These are phyloP conservation scores for Lophura nycthemera DNA, from an alignment of 2,113 vertebrate genomes.

Conservation along the genomic window DNA sequence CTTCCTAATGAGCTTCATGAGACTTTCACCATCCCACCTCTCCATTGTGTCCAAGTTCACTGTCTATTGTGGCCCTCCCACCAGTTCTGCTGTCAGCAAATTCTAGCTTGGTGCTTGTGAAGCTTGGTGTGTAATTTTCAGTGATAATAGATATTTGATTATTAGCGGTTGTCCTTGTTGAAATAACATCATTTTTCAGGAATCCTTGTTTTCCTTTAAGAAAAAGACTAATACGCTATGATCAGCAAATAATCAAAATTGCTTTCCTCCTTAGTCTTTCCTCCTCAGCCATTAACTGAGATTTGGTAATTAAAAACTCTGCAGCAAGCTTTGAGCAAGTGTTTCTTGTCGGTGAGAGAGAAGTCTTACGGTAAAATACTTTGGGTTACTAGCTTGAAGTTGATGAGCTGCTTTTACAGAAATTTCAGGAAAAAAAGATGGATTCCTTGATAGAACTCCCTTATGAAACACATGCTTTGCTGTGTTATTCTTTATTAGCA, in stretches of 20 bases:
- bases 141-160: neutral
- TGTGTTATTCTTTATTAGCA: neutral
- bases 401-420: neutral
- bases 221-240: neutral
- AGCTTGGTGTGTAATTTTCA: neutral
- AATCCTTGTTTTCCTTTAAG: neutral
- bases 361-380: neutral
- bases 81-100: neutral
- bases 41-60: neutral
- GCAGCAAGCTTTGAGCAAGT: neutral
- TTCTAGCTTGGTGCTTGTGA: neutral
- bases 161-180: neutral
- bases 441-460: neutral
- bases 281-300: neutral
- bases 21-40: neutral
- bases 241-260: neutral
- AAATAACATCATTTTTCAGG: neutral
- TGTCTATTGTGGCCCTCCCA: neutral
- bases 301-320: neutral
- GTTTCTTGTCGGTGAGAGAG: neutral
- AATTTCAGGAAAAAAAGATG: neutral
- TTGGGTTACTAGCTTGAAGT: neutral
- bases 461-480: neutral
- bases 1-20: neutral
- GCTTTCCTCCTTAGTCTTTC: neutral